These are phyloP conservation scores for Tenodera sinensis DNA, from an alignment of 2,888 invertebrate genomes.

Conservation along the genomic window DNA sequence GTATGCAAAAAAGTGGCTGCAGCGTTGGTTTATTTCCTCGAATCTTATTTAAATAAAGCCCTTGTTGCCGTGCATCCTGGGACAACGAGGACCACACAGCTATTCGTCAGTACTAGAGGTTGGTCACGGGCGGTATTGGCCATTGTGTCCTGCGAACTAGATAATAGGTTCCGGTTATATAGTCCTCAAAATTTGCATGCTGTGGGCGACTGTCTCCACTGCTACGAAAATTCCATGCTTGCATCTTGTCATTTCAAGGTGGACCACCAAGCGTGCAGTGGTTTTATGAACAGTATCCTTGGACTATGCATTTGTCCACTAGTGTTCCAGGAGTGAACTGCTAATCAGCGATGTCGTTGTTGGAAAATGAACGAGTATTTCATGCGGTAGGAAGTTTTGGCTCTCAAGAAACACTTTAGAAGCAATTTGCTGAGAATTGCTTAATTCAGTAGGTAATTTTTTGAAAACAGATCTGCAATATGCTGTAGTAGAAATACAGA, in stretches of 20 bases:
- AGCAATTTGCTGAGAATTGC: too few relatives aligned
- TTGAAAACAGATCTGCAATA: too few relatives aligned
- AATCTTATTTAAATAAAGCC: background rate
- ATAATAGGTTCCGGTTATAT: background rate
- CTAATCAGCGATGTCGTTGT: background rate
- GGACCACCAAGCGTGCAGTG: background rate
- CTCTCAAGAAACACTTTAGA: too few relatives aligned
- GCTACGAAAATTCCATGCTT: background rate
- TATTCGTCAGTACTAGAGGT: background rate
- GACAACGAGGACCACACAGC: background rate
- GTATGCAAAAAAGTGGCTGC: background rate
- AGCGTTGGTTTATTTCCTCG: background rate
- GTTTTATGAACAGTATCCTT: background rate
- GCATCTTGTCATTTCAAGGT: background rate
- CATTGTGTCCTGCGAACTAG: background rate
- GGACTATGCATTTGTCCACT: background rate
- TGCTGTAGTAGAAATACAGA: too few relatives aligned
- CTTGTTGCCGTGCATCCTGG: background rate
- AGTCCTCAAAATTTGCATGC: background rate
- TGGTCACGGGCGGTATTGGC: background rate
- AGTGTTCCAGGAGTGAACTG: background rate
- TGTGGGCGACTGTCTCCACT: background rate
- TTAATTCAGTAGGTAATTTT: too few relatives aligned
- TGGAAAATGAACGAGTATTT: too few relatives aligned
- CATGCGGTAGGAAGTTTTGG: too few relatives aligned